Evolutionary conservation across 2,113 vertebrate genomes (phyloP).

Genomic region (Strigops habroptila): DNA sequence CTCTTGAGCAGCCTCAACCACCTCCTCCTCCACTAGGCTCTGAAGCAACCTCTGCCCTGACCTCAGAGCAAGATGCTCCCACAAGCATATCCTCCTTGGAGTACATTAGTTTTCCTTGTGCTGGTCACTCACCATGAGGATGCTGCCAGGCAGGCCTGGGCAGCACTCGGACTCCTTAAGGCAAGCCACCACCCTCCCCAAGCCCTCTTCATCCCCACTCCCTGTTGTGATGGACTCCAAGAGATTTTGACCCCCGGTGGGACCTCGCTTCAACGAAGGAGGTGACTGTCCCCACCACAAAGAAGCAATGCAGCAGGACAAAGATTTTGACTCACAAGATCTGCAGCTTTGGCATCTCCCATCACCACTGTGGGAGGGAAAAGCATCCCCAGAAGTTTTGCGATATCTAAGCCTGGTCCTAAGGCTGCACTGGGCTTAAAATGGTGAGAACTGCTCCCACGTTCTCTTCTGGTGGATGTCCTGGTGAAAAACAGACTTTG

Average conservation of each 20-base stretch:
- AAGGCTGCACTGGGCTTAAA: not conserved
- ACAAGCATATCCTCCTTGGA: not conserved
- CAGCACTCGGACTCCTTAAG: not conserved
- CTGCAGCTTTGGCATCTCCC: not conserved
- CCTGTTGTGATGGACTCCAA: not conserved
- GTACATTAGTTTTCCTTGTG: not conserved
- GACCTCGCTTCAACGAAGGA: not conserved
- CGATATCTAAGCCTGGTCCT: not conserved
- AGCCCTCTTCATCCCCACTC: not conserved
- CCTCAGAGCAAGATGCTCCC: not conserved
- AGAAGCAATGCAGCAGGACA: not conserved
- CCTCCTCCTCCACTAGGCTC: not conserved
- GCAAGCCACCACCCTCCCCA: not conserved
- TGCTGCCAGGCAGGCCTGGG: not conserved
- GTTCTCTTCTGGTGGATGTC: not conserved
- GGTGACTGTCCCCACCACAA: not conserved
- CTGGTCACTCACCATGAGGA: not conserved
- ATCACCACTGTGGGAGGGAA: not conserved
- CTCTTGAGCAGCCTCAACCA: not conserved
- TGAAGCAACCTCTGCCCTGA: not conserved
- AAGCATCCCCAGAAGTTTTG: not conserved
- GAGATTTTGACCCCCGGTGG: not conserved
- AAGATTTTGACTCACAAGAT: not conserved
- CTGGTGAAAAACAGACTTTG: not conserved
- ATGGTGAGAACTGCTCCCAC: rapidly evolving